A percentile compares a stretch with the other conserved stretches of the same genome.
These are phyloP conservation scores for Aleadryas rufinucha DNA, from an alignment of 2,113 vertebrate genomes.

Conservation along the genomic window DNA sequence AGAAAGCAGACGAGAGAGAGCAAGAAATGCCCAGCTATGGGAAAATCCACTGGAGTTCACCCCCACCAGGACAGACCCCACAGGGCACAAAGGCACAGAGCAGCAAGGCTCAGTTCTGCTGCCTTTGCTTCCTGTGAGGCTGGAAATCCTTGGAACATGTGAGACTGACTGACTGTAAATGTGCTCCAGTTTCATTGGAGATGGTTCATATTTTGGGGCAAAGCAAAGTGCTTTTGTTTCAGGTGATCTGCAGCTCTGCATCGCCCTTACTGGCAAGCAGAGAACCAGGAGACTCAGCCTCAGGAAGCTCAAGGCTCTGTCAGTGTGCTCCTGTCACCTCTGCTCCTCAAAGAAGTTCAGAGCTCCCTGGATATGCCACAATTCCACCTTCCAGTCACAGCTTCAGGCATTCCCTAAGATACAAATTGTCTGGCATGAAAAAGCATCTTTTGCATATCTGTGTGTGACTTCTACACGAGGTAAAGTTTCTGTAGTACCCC, in stretches of 20 bases:
- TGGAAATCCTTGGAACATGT: background rate
- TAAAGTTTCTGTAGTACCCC: background rate
- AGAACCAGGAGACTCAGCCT: background rate
- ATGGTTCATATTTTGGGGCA: background rate
- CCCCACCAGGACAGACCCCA: background rate
- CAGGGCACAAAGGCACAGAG: background rate
- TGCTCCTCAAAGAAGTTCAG: background rate
- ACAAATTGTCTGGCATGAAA: background rate
- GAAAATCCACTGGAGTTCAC: background rate
- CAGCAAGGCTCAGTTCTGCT: background rate
- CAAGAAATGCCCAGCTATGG: background rate
- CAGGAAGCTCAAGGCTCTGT: background rate
- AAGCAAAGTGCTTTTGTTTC: background rate
- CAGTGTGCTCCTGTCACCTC: background rate
- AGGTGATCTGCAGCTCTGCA: background rate
- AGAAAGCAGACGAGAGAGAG: background rate
- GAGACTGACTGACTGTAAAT: background rate
- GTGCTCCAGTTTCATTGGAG: background rate
- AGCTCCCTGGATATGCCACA: background rate
- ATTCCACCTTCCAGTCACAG: background rate
- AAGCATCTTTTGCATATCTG: background rate
- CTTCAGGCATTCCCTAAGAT: background rate
- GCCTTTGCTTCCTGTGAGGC: background rate
- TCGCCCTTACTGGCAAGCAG: background rate
- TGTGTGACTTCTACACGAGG: background rate